A percentile compares a stretch with the other conserved stretches of the same genome.
Evolutionary conservation across 2,888 invertebrate genomes (phyloP).

Genomic region (Pyralis farinalis): DNA sequence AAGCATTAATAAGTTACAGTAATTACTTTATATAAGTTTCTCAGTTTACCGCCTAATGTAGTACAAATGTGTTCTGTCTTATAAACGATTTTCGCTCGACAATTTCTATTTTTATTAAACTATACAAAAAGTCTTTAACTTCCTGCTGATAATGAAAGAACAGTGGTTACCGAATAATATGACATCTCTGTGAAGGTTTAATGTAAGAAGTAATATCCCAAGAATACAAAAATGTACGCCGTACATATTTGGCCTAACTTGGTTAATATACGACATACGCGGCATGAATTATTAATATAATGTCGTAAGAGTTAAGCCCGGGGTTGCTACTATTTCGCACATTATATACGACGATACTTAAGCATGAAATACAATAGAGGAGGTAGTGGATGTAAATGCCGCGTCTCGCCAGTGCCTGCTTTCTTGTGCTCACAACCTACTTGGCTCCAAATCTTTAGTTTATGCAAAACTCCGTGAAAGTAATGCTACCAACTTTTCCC

Average conservation of each 20-base stretch:
- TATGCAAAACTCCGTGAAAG: conserved; percentile 49
- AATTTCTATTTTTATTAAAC: too few species aligned
- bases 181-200: too few species aligned
- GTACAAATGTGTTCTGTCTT: too few species aligned
- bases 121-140: too few species aligned
- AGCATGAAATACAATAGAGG: conserved; percentile 30
- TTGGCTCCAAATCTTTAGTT: conserved; percentile 49
- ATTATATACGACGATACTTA: conserved; percentile 22
- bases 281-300: conserved; percentile 28
- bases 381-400: conserved; percentile 45
- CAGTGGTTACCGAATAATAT: too few species aligned
- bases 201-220: too few species aligned
- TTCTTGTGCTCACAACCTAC: conserved; percentile 54
- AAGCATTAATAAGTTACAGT: too few species aligned
- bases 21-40: too few species aligned
- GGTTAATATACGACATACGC: conserved; percentile 13
- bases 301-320: conserved; percentile 21
- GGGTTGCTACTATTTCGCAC: conserved; percentile 23
- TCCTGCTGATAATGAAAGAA: too few species aligned
- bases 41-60: too few species aligned
- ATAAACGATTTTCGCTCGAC: too few species aligned
- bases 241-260: conserved; percentile 5
- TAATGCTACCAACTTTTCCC: conserved; percentile 29
- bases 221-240: neutral
- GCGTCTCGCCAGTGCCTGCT: conserved; percentile 31